Percentiles rank a stretch among this genome's conserved stretches.
These are phyloP conservation scores for Falco novaeseelandiae DNA, from an alignment of 2,797 vertebrate genomes.

Conservation along the genomic window DNA sequence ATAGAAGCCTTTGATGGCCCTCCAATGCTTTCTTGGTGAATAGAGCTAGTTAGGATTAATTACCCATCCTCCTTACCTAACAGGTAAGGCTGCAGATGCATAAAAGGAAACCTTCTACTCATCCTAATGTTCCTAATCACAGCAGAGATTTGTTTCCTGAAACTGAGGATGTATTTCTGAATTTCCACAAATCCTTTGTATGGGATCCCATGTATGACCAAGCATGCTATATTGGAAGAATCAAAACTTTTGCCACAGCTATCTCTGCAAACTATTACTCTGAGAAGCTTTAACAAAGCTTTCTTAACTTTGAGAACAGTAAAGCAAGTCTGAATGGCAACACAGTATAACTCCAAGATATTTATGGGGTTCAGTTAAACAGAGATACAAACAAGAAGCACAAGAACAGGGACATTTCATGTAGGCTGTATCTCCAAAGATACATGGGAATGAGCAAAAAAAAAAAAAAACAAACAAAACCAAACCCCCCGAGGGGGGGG, in stretches of 20 bases:
- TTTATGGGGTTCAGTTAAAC: neutral
- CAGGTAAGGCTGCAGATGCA: neutral
- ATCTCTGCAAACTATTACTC: neutral
- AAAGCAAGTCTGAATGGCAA: neutral
- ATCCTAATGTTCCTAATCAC: neutral
- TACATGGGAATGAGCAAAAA: neutral
- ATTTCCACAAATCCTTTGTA: neutral
- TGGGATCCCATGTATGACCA: neutral
- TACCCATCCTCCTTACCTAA: neutral
- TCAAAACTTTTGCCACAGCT: neutral
- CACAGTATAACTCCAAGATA: neutral
- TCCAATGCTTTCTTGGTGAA: neutral
- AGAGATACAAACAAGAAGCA: neutral
- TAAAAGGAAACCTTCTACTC: neutral
- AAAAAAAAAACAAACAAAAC: no score
- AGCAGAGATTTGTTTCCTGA: neutral
- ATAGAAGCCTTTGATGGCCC: neutral
- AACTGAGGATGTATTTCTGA: neutral
- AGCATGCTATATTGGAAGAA: neutral
- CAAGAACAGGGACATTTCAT: neutral
- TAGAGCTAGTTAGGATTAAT: neutral
- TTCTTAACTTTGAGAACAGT: neutral
- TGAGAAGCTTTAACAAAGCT: neutral
- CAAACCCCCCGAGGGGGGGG: rapidly evolving
- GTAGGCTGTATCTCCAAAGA: neutral